Conservation (phyloP, 2,113 vertebrate genomes). For the Neogale vison region DNA sequence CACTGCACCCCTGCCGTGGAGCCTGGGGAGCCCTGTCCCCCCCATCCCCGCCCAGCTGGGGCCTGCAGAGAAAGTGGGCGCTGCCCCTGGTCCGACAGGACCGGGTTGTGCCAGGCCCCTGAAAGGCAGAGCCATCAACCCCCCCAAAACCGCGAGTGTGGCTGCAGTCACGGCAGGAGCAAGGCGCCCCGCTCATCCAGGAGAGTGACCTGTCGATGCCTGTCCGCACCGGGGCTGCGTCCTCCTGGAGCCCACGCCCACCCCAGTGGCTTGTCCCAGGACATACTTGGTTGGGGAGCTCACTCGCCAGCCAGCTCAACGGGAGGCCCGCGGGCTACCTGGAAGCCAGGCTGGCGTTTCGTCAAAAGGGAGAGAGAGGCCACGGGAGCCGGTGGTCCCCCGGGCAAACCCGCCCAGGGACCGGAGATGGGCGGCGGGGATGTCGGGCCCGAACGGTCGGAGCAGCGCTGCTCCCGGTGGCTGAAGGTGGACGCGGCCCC, state of each 20-base stretch:
- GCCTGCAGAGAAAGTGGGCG: neutral
- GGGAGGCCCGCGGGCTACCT: too few species aligned
- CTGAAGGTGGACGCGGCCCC: neutral
- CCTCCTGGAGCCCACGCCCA: neutral
- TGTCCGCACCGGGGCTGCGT: neutral
- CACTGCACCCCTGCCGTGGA: neutral
- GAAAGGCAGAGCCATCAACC: neutral
- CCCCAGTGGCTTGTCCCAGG: neutral
- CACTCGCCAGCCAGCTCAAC: neutral
- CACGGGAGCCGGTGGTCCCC: neutral
- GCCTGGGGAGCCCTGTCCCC: neutral
- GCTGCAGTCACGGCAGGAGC: neutral
- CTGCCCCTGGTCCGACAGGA: neutral
- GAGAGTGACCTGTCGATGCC: neutral
- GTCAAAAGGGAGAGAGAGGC: neutral
- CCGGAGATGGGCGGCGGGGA: neutral
- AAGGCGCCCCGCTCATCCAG: neutral
- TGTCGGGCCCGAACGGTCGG: accelerated
- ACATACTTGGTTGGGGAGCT: too few species aligned
- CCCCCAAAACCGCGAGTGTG: neutral
- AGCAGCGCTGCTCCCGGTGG: neutral
- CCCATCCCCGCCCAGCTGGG: too few species aligned
- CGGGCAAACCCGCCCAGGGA: neutral
- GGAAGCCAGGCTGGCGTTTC: neutral
- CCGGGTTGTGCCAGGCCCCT: neutral